Conservation (phyloP, 2,888 invertebrate species). For the Lasioglossum malachurum region DNA sequence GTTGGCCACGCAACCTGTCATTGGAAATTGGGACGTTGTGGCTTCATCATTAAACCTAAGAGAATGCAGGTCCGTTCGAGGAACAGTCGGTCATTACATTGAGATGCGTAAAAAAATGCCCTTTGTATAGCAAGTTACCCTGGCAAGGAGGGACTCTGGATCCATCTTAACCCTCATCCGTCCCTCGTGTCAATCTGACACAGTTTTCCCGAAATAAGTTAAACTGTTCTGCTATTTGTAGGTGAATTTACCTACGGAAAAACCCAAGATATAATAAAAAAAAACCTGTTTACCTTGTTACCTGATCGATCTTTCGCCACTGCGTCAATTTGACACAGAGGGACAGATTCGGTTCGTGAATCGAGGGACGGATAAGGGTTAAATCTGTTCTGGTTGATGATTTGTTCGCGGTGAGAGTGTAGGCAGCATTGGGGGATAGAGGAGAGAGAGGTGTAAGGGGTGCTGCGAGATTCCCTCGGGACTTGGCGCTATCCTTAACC, state of each 20-base stretch:
- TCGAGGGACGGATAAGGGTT: not conserved
- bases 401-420: not conserved
- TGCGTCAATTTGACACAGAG: no score
- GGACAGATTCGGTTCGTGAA: no score
- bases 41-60: constrained; percentile 25
- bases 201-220: no score
- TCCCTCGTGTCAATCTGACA: no score
- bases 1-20: not conserved
- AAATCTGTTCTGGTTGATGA: not conserved
- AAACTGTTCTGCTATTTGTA: no score
- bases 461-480: constrained; percentile 38
- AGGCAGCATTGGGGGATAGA: constrained; percentile 19
- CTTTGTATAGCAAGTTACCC: constrained; percentile 43
- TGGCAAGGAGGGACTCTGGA: constrained; percentile 6
- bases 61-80: constrained; percentile 10
- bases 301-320: no score
- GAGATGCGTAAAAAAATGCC: constrained; percentile 66
- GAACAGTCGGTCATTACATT: constrained; percentile 18
- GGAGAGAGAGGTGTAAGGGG: constrained; percentile 53
- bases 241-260: no score
- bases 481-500: constrained; percentile 32
- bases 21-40: not conserved
- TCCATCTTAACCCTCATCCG: not conserved
- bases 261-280: no score
- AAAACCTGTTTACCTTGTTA: no score